Percentiles rank a stretch among this genome's conserved stretches.
Evolutionary conservation across 2,113 vertebrate genomes (phyloP).

Genomic region (Grantiella picta): DNA sequence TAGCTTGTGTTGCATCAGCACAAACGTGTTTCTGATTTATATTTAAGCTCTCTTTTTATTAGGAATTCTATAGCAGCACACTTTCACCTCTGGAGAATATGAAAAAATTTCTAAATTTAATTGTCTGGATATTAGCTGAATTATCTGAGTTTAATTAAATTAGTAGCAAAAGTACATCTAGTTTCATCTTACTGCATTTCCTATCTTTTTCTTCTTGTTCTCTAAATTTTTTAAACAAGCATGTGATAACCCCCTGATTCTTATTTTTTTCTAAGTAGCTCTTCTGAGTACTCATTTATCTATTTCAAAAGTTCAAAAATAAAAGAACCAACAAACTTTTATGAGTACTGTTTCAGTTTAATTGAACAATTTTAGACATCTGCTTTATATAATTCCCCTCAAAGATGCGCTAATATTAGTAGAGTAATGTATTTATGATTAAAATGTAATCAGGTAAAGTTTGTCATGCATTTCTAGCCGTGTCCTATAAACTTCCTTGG

Average conservation of each 20-base stretch:
- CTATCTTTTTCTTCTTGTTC: background rate
- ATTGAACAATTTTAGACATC: background rate
- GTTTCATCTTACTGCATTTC: background rate
- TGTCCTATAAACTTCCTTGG: background rate
- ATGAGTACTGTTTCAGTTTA: background rate
- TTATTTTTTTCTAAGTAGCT: background rate
- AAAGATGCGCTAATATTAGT: background rate
- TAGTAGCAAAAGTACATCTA: background rate
- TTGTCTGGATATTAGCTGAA: background rate
- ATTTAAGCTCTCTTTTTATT: background rate
- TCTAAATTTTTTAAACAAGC: background rate
- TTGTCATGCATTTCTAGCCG: background rate
- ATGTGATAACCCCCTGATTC: background rate
- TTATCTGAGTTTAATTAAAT: background rate
- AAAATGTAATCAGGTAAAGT: background rate
- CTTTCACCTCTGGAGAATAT: background rate
- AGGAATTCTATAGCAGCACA: background rate
- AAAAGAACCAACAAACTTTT: background rate
- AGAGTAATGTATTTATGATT: background rate
- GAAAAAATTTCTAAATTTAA: background rate
- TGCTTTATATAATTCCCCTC: background rate
- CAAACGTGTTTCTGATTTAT: background rate
- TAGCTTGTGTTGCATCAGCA: background rate
- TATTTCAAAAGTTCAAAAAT: background rate
- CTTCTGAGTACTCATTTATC: background rate